Evolutionary conservation across 2,113 vertebrate genomes (phyloP).

Genomic region (Struthidea cinerea): DNA sequence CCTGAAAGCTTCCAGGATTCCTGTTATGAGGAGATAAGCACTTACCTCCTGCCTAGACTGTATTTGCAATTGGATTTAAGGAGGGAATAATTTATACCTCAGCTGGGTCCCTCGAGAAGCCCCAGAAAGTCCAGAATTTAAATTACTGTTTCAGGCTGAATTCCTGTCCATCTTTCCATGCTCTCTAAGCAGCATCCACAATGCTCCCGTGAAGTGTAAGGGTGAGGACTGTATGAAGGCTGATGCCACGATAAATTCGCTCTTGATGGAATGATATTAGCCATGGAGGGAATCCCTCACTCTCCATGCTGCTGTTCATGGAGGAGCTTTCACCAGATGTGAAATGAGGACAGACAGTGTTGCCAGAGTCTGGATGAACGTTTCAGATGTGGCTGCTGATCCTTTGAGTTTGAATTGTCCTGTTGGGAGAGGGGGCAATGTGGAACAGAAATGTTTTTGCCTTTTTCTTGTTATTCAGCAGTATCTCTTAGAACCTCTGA

Average conservation of each 20-base stretch:
- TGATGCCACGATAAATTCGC: neutral
- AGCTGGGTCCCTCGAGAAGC: neutral
- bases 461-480: neutral
- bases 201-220: neutral
- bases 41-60: neutral
- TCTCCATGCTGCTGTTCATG: neutral
- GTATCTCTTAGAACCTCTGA: neutral
- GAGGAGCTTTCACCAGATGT: neutral
- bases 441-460: neutral
- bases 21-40: constrained; percentile 24
- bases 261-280: neutral
- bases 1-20: constrained; percentile 15
- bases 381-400: neutral
- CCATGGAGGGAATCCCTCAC: neutral
- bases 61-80: constrained; percentile 11
- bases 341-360: neutral
- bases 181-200: neutral
- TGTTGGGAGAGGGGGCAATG: neutral
- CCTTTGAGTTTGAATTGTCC: neutral
- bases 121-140: neutral
- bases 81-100: constrained; percentile 2
- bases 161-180: neutral
- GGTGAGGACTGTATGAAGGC: neutral
- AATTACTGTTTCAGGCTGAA: neutral
- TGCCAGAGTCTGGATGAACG: neutral